Percentiles rank a stretch among this genome's conserved stretches.
Conservation (phyloP, 2,888 invertebrate genomes). For the Branchellion lobata region DNA sequence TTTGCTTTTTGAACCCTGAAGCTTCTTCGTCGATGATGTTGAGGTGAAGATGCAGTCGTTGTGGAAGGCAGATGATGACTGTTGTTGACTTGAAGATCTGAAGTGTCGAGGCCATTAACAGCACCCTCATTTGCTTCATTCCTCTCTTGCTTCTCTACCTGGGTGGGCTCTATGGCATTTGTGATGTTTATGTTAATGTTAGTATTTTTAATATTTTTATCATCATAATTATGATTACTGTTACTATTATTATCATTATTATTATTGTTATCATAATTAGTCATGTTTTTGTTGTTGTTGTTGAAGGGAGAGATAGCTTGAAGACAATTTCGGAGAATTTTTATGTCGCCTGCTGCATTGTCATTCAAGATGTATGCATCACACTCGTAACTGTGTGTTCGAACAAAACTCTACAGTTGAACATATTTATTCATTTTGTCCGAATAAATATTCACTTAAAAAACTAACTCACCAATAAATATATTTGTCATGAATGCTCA, state of each 20-base stretch:
- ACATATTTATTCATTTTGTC: too few species aligned
- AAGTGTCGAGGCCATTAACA: neutral
- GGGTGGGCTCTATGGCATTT: too few species aligned
- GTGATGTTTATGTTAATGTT: too few species aligned
- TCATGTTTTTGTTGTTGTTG: neutral
- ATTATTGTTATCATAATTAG: neutral
- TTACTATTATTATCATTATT: neutral
- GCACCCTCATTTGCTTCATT: neutral
- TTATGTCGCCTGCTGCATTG: slow-evolving; percentile 59
- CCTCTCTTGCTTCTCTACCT: too few species aligned
- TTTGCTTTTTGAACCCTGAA: slow-evolving; percentile 40
- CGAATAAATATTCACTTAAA: neutral
- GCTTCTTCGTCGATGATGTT: slow-evolving; percentile 27
- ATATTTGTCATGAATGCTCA: slow-evolving; percentile 61
- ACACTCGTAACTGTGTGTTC: slow-evolving; percentile 61
- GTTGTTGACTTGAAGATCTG: neutral
- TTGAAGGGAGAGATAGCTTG: slow-evolving; percentile 57
- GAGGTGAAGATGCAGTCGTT: neutral
- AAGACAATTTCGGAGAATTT: slow-evolving; percentile 57
- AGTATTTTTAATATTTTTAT: too few species aligned
- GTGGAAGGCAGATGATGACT: neutral
- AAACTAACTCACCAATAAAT: slow-evolving; percentile 58
- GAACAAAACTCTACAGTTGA: too few species aligned
- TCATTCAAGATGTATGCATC: slow-evolving; percentile 61
- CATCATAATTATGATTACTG: too few species aligned